Evolutionary conservation across 1,140 invertebrate species (phyloP).

Genomic region (Bombyx mandarina): DNA sequence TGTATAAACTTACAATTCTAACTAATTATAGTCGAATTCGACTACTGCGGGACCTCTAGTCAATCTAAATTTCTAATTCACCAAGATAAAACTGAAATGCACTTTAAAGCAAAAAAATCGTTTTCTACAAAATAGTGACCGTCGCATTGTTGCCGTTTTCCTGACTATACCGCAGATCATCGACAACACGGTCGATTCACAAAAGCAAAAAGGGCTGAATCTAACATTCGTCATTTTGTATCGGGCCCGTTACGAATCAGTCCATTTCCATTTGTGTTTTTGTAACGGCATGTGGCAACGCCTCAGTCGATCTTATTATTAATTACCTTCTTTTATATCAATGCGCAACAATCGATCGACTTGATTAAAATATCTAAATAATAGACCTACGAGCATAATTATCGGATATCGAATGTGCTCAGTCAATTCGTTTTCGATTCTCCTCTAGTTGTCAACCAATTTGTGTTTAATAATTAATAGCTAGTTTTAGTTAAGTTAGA

Average conservation of each 20-base stretch:
- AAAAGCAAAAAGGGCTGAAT: slow-evolving; percentile 48
- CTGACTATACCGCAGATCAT: slow-evolving; percentile 22
- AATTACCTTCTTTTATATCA: slow-evolving; percentile 64
- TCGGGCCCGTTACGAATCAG: slow-evolving; percentile 59
- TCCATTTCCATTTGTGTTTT: slow-evolving; percentile 59
- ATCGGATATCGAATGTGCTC: slow-evolving; percentile 3
- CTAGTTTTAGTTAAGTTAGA: too few relatives aligned
- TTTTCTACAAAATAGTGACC: neutral
- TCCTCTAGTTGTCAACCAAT: too few relatives aligned
- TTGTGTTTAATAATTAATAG: too few relatives aligned
- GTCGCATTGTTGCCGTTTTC: neutral
- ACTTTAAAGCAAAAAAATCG: neutral
- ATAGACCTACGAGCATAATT: slow-evolving; percentile 38
- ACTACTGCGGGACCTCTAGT: too few relatives aligned
- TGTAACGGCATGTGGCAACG: slow-evolving; percentile 63
- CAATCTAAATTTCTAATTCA: too few relatives aligned
- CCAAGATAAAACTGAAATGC: too few relatives aligned
- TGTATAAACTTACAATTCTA: too few relatives aligned
- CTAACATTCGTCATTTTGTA: slow-evolving; percentile 52
- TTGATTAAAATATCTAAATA: slow-evolving; percentile 70
- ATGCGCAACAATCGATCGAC: slow-evolving; percentile 51
- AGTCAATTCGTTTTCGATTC: too few relatives aligned
- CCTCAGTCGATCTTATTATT: slow-evolving; percentile 58
- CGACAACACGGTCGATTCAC: slow-evolving; percentile 31
- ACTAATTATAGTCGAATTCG: too few relatives aligned